Base-by-base conservation (phyloP, 2,113 vertebrate species). In the Agelaius tricolor region DNA sequence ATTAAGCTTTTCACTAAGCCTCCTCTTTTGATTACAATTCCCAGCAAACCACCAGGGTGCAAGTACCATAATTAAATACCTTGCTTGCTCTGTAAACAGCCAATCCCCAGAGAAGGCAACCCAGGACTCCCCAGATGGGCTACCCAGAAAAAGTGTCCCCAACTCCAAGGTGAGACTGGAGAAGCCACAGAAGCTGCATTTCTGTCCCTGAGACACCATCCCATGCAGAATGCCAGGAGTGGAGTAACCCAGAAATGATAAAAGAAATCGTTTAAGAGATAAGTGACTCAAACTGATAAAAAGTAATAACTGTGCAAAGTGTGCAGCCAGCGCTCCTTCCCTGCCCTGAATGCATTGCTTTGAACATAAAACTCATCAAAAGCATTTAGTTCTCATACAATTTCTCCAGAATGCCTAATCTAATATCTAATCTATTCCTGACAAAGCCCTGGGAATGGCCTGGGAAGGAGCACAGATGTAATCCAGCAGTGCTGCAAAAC, bases 1-100 rank as follows among this genome's bases (percentile, higher is more conserved):
- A 89, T 93, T 97, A 97, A 92, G 90, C 87, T 95, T 74, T 87
- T 17, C 93, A 85, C 94, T 97, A 97, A 97, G 96, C 92, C 93
- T 93, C 92, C 72, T 85, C 93, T 97, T 97, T 97, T 97, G 97
- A 97, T 97, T 97, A 89, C 89, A 95, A 97, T 94, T 95, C 94
- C 93, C 94, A 89, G 91, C 91, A 96, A 96, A 78, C 67, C 94
- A 93, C 96, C 74, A 94, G 96, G 91, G 95, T 95, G 95, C 89
- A 96, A 97, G 93, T 61, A 95, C 79, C 87, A 88, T 95, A 95
- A 97, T 97, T 96, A 97, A 97, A 97, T 97, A 97, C 94, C 92
- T 97, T 93, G 57, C 95, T 94, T 73, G 69, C 84, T 83, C 89
- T 47, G 79, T 94, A 94, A 95, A 97, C 89, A 95, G 88, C 47